Conservation (phyloP, 2,797 vertebrate genomes). For the Dermochelys coriacea region DNA sequence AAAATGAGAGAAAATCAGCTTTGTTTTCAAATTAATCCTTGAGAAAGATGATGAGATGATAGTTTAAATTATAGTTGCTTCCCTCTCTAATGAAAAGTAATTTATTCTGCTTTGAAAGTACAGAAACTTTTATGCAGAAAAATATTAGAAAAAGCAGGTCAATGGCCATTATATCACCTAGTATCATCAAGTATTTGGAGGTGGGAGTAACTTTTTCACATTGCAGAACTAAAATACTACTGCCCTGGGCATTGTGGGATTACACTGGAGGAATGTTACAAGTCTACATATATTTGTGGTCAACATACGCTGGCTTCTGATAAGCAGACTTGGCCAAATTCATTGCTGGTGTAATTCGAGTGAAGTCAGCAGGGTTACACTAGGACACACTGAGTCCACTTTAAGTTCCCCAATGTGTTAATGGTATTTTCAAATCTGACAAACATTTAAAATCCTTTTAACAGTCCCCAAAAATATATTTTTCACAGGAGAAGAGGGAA, state of each 20-base stretch:
- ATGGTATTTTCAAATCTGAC: not conserved
- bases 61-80: not conserved
- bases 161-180: not conserved
- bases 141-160: not conserved
- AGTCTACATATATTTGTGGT: not conserved
- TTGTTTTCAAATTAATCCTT: conserved; percentile 12
- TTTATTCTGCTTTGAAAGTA: conserved; percentile 11
- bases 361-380: not conserved
- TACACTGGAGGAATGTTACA: not conserved
- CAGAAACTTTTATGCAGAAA: not conserved
- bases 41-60: not conserved
- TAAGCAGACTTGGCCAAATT: not conserved
- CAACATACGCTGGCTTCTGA: not conserved
- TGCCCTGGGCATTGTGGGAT: not conserved
- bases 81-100: not conserved
- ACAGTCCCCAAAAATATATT: not conserved
- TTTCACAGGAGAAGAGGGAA: not conserved
- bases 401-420: not conserved
- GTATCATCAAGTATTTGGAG: not conserved
- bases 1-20: not conserved
- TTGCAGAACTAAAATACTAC: not conserved
- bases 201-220: not conserved
- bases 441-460: not conserved
- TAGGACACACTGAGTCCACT: not conserved
- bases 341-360: not conserved